phyloP scores from a whole-genome alignment of 2,113 vertebrate genomes.

The Smithornis capensis region DNA sequence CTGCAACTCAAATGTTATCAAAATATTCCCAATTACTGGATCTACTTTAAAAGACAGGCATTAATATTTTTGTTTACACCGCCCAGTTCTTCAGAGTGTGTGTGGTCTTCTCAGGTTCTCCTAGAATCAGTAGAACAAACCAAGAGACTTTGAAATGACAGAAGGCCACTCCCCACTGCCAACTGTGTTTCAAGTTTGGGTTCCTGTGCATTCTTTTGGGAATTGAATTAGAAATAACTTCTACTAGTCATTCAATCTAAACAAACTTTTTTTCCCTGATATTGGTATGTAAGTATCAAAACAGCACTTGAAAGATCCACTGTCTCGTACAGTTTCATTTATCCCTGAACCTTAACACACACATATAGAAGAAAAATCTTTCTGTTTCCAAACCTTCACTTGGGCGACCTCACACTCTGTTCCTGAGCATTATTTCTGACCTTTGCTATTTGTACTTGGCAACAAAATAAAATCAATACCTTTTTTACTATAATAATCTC shows the following conservation, averaged over 20 bases:
- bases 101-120: not conserved
- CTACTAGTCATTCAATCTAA: not conserved
- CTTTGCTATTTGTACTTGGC: slow-evolving; percentile 39
- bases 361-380: not conserved
- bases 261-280: not conserved
- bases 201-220: not conserved
- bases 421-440: not conserved
- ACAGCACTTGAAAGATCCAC: not conserved
- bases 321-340: not conserved
- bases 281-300: not conserved
- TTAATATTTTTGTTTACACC: not conserved
- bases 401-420: not conserved
- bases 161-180: not conserved
- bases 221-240: not conserved
- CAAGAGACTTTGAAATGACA: not conserved
- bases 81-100: not conserved
- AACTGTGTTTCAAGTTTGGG: not conserved
- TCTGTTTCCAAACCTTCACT: not conserved
- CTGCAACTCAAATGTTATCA: not conserved
- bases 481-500: not conserved
- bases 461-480: slow-evolving; percentile 22
- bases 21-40: not conserved
- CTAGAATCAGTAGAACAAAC: not conserved
- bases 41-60: not conserved
- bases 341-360: not conserved